phyloP scores from a whole-genome alignment of 2,888 invertebrate species.

The Anthoptus insignis region DNA sequence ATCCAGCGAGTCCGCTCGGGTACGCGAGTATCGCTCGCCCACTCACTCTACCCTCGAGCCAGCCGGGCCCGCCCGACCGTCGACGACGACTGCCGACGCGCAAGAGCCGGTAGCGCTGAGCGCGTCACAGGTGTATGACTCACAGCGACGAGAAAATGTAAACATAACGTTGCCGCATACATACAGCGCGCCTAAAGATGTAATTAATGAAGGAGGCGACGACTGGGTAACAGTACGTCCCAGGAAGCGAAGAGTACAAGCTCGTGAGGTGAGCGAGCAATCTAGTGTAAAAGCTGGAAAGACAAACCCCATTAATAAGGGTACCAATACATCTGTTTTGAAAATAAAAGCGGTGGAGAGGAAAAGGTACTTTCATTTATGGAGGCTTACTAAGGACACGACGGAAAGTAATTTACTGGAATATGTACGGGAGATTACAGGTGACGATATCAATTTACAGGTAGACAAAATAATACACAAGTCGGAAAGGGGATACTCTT shows the following conservation, averaged over 20 bases:
- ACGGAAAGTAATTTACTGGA: slow-evolving; percentile 1
- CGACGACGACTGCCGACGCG: neutral
- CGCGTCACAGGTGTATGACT: no score
- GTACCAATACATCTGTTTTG: neutral
- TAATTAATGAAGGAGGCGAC: neutral
- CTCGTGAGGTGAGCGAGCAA: neutral
- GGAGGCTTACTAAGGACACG: slow-evolving; percentile 7
- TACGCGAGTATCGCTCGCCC: neutral
- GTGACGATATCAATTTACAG: neutral
- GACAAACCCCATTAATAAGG: neutral
- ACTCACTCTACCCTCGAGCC: neutral
- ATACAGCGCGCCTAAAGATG: neutral
- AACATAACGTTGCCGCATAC: neutral
- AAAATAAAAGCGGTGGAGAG: neutral
- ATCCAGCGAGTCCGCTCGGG: neutral
- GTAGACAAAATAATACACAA: slow-evolving; percentile 24
- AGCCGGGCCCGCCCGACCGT: neutral
- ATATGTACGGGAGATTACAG: neutral
- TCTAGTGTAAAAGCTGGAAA: neutral
- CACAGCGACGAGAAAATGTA: neutral
- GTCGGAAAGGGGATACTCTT: slow-evolving; percentile 8
- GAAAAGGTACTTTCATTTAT: slow-evolving; percentile 2
- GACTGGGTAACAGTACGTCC: neutral
- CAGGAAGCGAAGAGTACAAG: neutral
- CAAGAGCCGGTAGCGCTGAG: no score